Evolutionary conservation across 2,888 invertebrate species (phyloP).

Genomic region (Euclidia mi): DNA sequence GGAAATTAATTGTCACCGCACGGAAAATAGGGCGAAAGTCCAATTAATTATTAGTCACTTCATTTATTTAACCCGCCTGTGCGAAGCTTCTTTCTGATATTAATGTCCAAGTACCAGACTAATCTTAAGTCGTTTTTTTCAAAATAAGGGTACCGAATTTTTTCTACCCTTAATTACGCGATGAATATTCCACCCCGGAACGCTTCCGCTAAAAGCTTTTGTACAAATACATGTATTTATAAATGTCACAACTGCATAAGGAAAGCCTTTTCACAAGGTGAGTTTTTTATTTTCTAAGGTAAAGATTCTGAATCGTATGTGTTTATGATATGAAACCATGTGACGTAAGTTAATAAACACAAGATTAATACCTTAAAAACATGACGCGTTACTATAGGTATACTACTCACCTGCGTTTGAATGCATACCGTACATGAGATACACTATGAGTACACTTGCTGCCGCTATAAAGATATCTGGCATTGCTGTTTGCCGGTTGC

Average conservation of each 20-base stretch:
- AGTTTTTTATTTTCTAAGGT: constrained; percentile 11
- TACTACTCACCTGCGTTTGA: no score
- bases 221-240: constrained; percentile 30
- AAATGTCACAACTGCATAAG: constrained; percentile 23
- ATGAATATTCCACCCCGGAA: constrained; percentile 44
- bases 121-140: constrained; percentile 73
- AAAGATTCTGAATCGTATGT: no score
- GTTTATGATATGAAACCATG: no score
- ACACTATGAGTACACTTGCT: no score
- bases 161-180: constrained; percentile 57
- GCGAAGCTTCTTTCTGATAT: constrained; percentile 83
- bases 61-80: constrained; percentile 88
- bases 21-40: constrained; percentile 90
- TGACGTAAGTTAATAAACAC: no score
- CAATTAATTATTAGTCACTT: constrained; percentile 90
- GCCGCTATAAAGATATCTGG: no score
- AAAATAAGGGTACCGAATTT: constrained; percentile 60
- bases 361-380: no score
- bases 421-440: no score
- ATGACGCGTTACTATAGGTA: no score
- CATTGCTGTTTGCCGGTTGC: no score
- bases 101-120: constrained; percentile 81
- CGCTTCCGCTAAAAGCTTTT: constrained; percentile 47
- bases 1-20: constrained; percentile 90
- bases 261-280: neutral